Base-by-base conservation (phyloP, 2,888 invertebrate genomes). In the Harpagoxenus sublaevis region DNA sequence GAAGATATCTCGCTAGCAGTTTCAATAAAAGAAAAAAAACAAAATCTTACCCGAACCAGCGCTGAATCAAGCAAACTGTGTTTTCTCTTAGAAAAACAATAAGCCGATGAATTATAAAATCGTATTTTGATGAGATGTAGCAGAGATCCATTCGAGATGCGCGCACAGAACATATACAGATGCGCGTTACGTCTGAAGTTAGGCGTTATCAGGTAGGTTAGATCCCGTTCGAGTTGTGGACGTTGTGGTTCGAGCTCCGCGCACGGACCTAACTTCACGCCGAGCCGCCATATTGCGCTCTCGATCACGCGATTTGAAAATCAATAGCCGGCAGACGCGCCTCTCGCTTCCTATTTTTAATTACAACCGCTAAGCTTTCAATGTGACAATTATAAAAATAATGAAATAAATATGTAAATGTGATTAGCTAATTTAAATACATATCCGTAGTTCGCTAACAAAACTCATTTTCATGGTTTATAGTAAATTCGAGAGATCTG, bases 281-380 rank as follows among this genome's bases (percentile, higher is more conserved):
- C 2, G 31, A 35, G 10, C 45, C 77, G 77, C 86, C 83, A 88
- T 85, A 28, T 68, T 87, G 12, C 31, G 12, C 48, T 63, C 28
- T 55, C 2, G 23, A 85, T 77, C 57, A 75, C 73, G 77, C 53
- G 74, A 85, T 85, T 87, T 84, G 9, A 84, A 88, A 88, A 86
- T 57, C 66, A 73, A 73, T 73, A 73, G 6, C 18, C 10, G 4
- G 4, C 31, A 2, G 55, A 71, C 23, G 42, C 39, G 10, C 28
- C 39, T 71, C 12, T 39, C 23, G 15, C 28, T 45, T 23, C 18
- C 15, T 18, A 48, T 10, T 68, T 71, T 35, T 53, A 71, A 71
- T 71, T 71, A 71, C 23, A 71, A 68, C 18, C n/a, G 35, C 35
- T 15, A 35, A 51, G 39, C 28, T 28, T 55, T 12, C 15, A 18